Conservation (phyloP, 2,888 invertebrate genomes). For the Acanthacorydalis orientalis region DNA sequence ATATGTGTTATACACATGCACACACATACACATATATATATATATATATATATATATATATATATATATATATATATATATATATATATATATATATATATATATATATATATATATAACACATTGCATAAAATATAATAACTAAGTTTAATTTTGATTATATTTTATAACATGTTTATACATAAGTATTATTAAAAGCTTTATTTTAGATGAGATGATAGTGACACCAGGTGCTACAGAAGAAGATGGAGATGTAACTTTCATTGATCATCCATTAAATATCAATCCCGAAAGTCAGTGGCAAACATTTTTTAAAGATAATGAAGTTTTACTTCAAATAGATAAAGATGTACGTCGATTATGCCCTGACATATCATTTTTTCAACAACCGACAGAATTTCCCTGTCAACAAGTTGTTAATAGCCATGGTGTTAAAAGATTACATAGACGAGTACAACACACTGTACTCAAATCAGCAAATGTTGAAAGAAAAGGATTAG, state of each 20-base stretch:
- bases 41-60: too few relatives aligned
- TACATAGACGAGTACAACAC: constrained; percentile 79
- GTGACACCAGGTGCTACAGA: constrained; percentile 57
- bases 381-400: constrained; percentile 85
- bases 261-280: constrained; percentile 75
- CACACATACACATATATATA: too few relatives aligned
- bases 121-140: background rate
- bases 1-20: too few relatives aligned
- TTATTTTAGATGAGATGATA: constrained; percentile 62
- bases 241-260: constrained; percentile 39
- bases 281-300: constrained; percentile 92
- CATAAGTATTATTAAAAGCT: background rate
- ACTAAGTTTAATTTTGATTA: background rate
- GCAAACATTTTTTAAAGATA: constrained; percentile 92
- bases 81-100: too few relatives aligned
- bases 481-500: constrained; percentile 73
- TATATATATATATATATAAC: too few relatives aligned
- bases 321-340: constrained; percentile 92
- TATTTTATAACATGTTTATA: background rate
- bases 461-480: constrained; percentile 74
- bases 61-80: too few relatives aligned
- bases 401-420: constrained; percentile 70
- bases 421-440: constrained; percentile 62
- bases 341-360: constrained; percentile 91
- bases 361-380: constrained; percentile 94